Percentiles rank a stretch among this genome's conserved stretches.
Evolutionary conservation across 2,888 invertebrate genomes (phyloP).

Genomic region (Aplocera efformata): DNA sequence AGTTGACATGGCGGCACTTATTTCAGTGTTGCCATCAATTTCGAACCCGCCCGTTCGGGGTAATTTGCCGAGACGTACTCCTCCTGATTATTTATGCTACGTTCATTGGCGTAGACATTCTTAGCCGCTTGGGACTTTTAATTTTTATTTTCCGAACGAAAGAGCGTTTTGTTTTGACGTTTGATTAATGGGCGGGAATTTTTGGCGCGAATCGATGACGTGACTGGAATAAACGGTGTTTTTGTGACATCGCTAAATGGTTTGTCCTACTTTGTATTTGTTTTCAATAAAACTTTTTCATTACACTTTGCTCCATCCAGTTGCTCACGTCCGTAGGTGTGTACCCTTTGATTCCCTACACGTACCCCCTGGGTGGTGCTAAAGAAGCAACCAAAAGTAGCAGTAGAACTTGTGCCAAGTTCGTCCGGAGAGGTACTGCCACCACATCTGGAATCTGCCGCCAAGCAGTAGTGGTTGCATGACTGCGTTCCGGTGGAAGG

Average conservation of each 20-base stretch:
- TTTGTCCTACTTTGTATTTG: not conserved
- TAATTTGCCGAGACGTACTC: constrained; percentile 69
- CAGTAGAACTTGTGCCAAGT: no score
- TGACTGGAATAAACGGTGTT: constrained; percentile 35
- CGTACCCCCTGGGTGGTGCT: no score
- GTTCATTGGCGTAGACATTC: constrained; percentile 57
- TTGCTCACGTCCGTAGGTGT: no score
- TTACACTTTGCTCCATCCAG: not conserved
- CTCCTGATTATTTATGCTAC: constrained; percentile 65
- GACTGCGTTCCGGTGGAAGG: no score
- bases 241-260: constrained; percentile 12
- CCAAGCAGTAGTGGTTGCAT: no score
- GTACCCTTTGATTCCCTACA: no score
- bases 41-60: constrained; percentile 61
- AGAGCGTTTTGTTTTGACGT: constrained; percentile 46
- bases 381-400: no score
- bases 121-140: constrained; percentile 41
- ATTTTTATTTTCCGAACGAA: constrained; percentile 42
- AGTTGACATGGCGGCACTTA: constrained; percentile 57
- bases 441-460: no score
- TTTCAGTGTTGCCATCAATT: constrained; percentile 56
- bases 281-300: not conserved
- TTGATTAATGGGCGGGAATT: constrained; percentile 39
- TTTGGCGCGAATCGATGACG: constrained; percentile 33
- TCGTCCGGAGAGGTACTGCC: no score